Evolutionary conservation across 2,797 vertebrate genomes (phyloP).

Genomic region (Sebastes diaconus): DNA sequence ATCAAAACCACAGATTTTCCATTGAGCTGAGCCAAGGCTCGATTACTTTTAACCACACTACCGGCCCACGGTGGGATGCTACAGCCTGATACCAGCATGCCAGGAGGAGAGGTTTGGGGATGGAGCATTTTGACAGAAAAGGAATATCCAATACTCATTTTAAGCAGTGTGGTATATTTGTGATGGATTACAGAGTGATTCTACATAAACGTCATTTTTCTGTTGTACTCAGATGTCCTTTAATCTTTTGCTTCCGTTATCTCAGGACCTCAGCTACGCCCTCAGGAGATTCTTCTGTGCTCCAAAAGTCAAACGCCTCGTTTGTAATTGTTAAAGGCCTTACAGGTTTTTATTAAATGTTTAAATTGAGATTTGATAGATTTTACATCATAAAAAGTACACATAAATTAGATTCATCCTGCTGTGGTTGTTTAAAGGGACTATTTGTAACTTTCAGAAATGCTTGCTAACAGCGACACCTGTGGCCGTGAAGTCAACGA

Average conservation of each 20-base stretch:
- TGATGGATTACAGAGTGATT: constrained; percentile 27
- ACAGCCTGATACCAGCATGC: constrained; percentile 29
- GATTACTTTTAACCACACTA: constrained; percentile 56
- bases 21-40: constrained; percentile 66
- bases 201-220: constrained; percentile 13
- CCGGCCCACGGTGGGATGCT: constrained; percentile 35
- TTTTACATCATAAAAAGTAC: not conserved
- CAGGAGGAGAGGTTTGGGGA: constrained; percentile 11
- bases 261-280: not conserved
- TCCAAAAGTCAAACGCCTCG: not conserved
- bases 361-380: not conserved
- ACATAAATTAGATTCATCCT: not conserved
- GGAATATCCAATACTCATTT: not conserved
- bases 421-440: not conserved
- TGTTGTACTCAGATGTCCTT: constrained; percentile 24
- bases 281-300: not conserved
- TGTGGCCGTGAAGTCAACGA: too few relatives aligned
- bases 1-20: constrained; percentile 78
- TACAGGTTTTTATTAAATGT: not conserved
- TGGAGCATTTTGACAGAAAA: not conserved
- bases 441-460: too few relatives aligned
- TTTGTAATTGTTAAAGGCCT: not conserved
- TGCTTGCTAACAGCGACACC: too few relatives aligned
- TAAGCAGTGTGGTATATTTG: not conserved
- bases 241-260: not conserved